Base-by-base conservation (phyloP, 2,797 vertebrate genomes). In the Chloroceryle inda region DNA sequence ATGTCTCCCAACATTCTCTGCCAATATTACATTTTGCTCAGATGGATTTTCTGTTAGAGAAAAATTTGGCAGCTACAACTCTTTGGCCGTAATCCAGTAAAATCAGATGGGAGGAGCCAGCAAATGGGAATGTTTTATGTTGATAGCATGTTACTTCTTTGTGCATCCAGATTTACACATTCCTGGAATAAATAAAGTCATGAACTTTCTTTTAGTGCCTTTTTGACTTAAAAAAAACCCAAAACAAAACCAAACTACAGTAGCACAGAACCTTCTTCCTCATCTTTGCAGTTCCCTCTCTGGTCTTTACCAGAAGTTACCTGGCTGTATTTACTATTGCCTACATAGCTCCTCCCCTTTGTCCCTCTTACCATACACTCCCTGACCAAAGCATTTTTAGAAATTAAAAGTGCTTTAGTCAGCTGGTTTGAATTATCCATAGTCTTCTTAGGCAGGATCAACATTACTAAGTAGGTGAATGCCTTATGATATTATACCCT, bases 21-120 rank as follows among this genome's bases (percentile, higher is more conserved):
- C 95, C 95, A 96, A 95, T 82, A 94, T n/a, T 94, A 92, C 82
- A 96, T 94, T 90, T 90, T 95, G 88, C 80, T 96, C 94, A 96
- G 93, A 96, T 96, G 96, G 92, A 92, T 96, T 97, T 95, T 96
- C 80, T 92, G 49, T 77, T 84, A 82, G 53, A 90, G 71, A 95
- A 94, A 84, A 95, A 89, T 80, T 82, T 96, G 95, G 95, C 95
- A 94, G 95, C 74, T 93, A 50, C 29, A 77, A 59, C 35, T 77
- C 59, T 66, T 84, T 96, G 95, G 93, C 93, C 11, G 3, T 53
- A 94, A 88, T 92, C 94, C 95, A 97, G 77, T 71, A 86, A 94
- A 84, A 53, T 63, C 82, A 86, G 75, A 85, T 88, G 80, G 91
- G 89, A 86, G 95, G 95, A 96, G 91, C 52, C 76, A 78, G 82